A percentile compares a stretch with the other conserved stretches of the same genome.
These are phyloP conservation scores for Sebastes schlegelii DNA, from an alignment of 2,113 vertebrate genomes.

Conservation along the genomic window DNA sequence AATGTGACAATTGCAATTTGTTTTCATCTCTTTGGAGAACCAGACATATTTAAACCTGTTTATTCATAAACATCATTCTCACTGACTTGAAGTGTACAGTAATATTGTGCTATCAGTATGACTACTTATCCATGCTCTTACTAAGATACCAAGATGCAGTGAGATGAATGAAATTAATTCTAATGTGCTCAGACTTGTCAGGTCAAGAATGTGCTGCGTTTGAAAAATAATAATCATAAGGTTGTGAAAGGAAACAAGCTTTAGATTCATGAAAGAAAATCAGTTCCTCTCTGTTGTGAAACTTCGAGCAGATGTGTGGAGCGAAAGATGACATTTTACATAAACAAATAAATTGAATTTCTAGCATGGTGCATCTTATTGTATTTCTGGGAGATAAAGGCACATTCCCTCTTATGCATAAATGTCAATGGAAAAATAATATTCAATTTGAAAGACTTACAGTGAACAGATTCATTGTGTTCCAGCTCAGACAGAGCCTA, in stretches of 20 bases:
- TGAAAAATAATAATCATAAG: slow-evolving; percentile 27
- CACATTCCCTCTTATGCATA: slow-evolving; percentile 53
- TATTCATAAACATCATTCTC: not conserved
- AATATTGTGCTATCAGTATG: not conserved
- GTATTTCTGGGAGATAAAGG: slow-evolving; percentile 46
- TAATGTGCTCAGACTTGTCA: slow-evolving; percentile 22
- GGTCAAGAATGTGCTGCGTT: slow-evolving; percentile 26
- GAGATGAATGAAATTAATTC: slow-evolving; percentile 37
- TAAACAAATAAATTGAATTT: slow-evolving; percentile 76
- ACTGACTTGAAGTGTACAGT: not conserved
- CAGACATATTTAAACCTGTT: not conserved
- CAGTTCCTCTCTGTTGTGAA: slow-evolving; percentile 38
- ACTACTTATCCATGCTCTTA: slow-evolving; percentile 8
- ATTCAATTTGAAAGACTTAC: slow-evolving; percentile 41
- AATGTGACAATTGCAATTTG: not conserved
- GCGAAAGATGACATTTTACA: slow-evolving; percentile 64
- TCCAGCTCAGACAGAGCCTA: slow-evolving; percentile 7
- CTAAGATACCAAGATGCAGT: slow-evolving; percentile 19
- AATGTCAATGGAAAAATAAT: slow-evolving; percentile 67
- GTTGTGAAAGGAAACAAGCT: slow-evolving; percentile 41
- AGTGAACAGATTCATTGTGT: slow-evolving; percentile 38
- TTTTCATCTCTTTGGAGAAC: slow-evolving; percentile 4
- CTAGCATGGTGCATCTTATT: slow-evolving; percentile 28
- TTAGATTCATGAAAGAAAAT: slow-evolving; percentile 67
- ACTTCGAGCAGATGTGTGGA: slow-evolving; percentile 35